Base-by-base conservation (phyloP, 2,888 invertebrate species). In the Acanthoscelides obtectus region DNA sequence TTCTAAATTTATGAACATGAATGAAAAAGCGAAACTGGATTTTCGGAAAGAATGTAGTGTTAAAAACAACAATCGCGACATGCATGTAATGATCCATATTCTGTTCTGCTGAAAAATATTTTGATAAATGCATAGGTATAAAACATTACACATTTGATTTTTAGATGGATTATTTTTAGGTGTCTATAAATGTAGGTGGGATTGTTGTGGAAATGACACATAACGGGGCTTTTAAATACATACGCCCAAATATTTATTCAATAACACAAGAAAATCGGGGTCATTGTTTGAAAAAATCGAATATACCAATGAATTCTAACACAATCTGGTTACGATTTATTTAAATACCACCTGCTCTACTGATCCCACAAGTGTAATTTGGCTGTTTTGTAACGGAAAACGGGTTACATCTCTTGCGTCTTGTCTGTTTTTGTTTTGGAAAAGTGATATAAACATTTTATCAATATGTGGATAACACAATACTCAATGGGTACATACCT, bases 401-500 rank as follows among this genome's bases (percentile, higher is more conserved):
- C 17, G 45, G 1, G 45, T 45, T 3, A 1, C 17, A 45, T 45
- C 1, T 17, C 45, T 45, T 12, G 45, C 45, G 45, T 45, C 45
- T 45, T 12, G 45, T 1, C 12, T 45, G 45, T 45, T 45, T 45
- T 45, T 45, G 45, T 45, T 45, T 45, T 45, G 45, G 45, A 3
- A 45, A 45, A 45, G 45, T 3, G 1, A 45, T 12, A 45, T 17
- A 45, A 45, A 45, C 12, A 45, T 45, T 45, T 45, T 12, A 17
- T 12, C 45, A 45, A 45, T 45, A 45, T 45, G 17, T 17, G 3
- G 12, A 17, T 45, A 45, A 45, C 45, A 45, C 17, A 45, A 45
- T 45, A 6, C 45, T 45, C 17, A 45, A 12, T 45, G 45, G 8
- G 5, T 12, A 72, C 81, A 78, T 79, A 85, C 85, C 82, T 83